These are phyloP conservation scores for Copsychus sechellarum DNA, from an alignment of 2,113 vertebrate species.

Conservation along the genomic window DNA sequence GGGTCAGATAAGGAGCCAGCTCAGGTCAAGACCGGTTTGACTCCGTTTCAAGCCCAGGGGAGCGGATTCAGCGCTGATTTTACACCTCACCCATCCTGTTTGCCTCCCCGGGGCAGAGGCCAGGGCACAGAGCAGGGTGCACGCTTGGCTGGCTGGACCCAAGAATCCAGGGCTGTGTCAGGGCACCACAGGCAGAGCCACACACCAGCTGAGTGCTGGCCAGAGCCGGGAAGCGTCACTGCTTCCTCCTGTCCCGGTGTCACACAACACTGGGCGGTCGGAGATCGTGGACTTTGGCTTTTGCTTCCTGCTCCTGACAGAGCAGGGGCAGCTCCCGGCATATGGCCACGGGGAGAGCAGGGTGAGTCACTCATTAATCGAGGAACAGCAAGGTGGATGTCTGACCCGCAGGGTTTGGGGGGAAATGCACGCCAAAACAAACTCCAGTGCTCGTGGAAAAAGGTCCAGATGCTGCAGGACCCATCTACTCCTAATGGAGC, in stretches of 20 bases:
- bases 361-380: background rate
- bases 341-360: background rate
- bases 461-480: background rate
- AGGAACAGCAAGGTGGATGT: background rate
- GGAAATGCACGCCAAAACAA: background rate
- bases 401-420: accelerated
- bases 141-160: background rate
- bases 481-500: background rate
- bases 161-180: background rate
- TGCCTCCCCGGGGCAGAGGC: background rate
- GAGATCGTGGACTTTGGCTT: background rate
- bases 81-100: conserved; percentile 58
- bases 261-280: accelerated
- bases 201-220: background rate
- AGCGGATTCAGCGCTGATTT: background rate
- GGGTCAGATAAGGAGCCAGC: conserved; percentile 34
- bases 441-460: background rate
- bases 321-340: background rate
- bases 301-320: background rate
- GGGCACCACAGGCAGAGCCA: background rate
- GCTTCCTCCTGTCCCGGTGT: conserved; percentile 5
- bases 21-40: conserved; percentile 43
- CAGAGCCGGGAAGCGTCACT: background rate
- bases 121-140: background rate
- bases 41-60: conserved; percentile 15